Evolutionary conservation across 2,113 vertebrate genomes (phyloP).

Genomic region (Chloropsis hardwickii): DNA sequence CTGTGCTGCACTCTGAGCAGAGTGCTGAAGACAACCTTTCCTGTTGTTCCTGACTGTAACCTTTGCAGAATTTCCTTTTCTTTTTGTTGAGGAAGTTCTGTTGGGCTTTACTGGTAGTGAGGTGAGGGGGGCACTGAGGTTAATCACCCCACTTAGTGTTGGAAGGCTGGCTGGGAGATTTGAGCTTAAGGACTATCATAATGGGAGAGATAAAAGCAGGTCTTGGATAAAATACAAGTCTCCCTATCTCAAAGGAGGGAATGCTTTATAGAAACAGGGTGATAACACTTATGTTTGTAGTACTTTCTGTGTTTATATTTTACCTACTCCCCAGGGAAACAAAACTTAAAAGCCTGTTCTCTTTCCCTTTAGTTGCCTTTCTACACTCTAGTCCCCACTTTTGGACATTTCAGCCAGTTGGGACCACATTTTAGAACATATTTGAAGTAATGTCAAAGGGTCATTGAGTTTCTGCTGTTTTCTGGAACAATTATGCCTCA

Average conservation of each 20-base stretch:
- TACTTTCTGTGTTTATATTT: slow-evolving; percentile 12
- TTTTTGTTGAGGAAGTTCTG: slow-evolving; percentile 16
- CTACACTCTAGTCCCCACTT: not conserved
- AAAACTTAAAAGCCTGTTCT: not conserved
- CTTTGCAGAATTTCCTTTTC: not conserved
- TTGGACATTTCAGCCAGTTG: not conserved
- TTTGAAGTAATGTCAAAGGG: not conserved
- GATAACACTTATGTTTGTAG: slow-evolving; percentile 44
- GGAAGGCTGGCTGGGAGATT: not conserved
- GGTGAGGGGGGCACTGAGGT: not conserved
- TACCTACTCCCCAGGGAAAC: not conserved
- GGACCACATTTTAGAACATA: not conserved
- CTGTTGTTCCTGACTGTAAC: not conserved
- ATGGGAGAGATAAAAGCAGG: slow-evolving; percentile 33
- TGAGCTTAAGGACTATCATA: slow-evolving; percentile 8
- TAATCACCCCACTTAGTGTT: not conserved
- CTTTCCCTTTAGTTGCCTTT: not conserved
- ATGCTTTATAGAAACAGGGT: not conserved
- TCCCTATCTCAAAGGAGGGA: slow-evolving; percentile 5
- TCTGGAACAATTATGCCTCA: not conserved
- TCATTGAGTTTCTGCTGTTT: not conserved
- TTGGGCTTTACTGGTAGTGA: not conserved
- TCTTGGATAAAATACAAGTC: not conserved
- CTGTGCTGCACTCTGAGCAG: not conserved
- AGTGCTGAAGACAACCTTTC: not conserved